Conservation (phyloP, 2,888 invertebrate species). For the Cosmia pyralina region DNA sequence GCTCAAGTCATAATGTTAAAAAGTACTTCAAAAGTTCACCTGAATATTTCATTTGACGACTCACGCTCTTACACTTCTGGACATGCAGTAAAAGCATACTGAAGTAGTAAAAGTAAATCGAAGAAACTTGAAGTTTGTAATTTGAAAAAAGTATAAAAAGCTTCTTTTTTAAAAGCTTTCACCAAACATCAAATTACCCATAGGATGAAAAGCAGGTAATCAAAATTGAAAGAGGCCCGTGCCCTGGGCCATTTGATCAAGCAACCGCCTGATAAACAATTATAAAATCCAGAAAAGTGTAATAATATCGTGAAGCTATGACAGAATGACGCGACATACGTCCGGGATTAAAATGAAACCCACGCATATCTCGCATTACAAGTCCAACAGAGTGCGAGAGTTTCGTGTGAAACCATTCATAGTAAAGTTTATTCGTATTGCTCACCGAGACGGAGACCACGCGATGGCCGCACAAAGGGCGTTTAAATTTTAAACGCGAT, state of each 20-base stretch:
- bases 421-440: slow-evolving; percentile 72
- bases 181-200: not conserved
- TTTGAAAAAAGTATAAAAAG: not conserved
- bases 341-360: slow-evolving; percentile 77
- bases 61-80: not conserved
- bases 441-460: slow-evolving; percentile 57
- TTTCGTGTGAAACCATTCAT: slow-evolving; percentile 73
- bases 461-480: slow-evolving; percentile 69
- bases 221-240: not conserved
- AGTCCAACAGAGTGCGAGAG: slow-evolving; percentile 65
- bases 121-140: not conserved
- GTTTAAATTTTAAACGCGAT: slow-evolving; percentile 75
- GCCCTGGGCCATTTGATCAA: not conserved
- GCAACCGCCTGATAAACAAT: not conserved
- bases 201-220: not conserved
- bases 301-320: slow-evolving; percentile 72
- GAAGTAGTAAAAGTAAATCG: not conserved
- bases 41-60: not conserved
- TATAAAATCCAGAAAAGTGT: slow-evolving; percentile 14
- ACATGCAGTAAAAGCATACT: not conserved
- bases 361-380: slow-evolving; percentile 78
- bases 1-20: not conserved
- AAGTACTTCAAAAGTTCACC: not conserved
- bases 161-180: not conserved
- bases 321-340: slow-evolving; percentile 71